Evolutionary conservation across 2,888 invertebrate genomes (phyloP), one percentile per base, ranked within the genome.

Genomic region (Unio delphinus): DNA sequence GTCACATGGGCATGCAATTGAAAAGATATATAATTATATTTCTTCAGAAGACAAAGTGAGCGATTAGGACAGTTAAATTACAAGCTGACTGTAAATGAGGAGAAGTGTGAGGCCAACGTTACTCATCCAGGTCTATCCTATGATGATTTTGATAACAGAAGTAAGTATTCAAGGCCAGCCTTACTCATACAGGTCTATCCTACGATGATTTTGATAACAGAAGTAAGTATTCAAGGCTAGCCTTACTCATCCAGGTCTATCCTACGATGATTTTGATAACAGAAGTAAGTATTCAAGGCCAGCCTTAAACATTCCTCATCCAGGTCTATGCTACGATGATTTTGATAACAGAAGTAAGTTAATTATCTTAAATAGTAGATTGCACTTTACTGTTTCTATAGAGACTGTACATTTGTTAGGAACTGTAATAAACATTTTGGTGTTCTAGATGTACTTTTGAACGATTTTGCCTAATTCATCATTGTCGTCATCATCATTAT

Each of bases 181-280:
- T 81, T 7, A 72, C 70, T 55, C 79, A 78, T 20, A 67, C 70
- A 26, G 81, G 81, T 15, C 60, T 80, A 15, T 61, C 58, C 3
- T 74, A 75, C 55, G 64, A 64, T 45, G 81, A 81, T 57, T 79
- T 69, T 65, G 78, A 78, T 60, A 68, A 82, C 54, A 75, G 71
- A 62, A 76, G 79, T 78, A 78, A 55, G 64, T 64, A 64, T 20
- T 17, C 23, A 23, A 76, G 57, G 81, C 79, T 3, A 59, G 68
- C 2, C 73, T 81, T 7, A 72, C 70, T 55, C 79, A 78, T 20
- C 68, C 70, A 26, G 81, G 81, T 15, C 60, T 80, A 15, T 61
- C 58, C 3, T 74, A 75, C 55, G 64, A 64, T 45, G 81, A 81
- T 57, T 79, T 69, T 65, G 78, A 78, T 60, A 68, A 82, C 54